Evolutionary conservation across 2,113 vertebrate species (phyloP), one percentile per base, ranked within the genome.

Genomic region (Rhynchopsitta pachyrhyncha): DNA sequence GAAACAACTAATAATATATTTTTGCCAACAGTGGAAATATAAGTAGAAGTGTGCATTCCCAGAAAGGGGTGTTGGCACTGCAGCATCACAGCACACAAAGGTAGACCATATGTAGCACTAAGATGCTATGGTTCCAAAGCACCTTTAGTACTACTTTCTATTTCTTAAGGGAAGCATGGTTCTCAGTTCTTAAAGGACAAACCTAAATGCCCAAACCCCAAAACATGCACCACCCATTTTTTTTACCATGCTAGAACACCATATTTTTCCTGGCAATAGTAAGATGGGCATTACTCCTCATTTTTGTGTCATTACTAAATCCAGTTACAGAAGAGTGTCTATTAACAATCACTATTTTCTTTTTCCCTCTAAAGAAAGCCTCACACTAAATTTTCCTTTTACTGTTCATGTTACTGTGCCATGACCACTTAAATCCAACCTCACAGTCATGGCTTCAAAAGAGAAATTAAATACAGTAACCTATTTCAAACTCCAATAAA

Each of bases 151-250:
- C 11, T 55, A n/a, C 23, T 41, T 70, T 13, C 8, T n/a, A 23
- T 4, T 88, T 68, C 11, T 20, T 37, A 83, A 55, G 11, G 15
- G 78, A 81, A 59, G 7, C 3, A 78, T 18, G 0, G 17, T 17
- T 35, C 62, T 83, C 47, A 3, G 9, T 10, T 82, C 13, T 60
- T 64, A 1, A 63, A 47, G 22, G 57, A 59, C 57, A 35, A 49
- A 29, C 5, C 3, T 14, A 8, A 2, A 2, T 3, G 29, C 11
- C 46, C 6, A 62, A 83, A 55, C 2, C 7, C 24, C 29, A 18
- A 66, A 42, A 29, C 18, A 31, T 8, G 15, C 8, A 27, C 11
- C 9, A 67, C 29, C 20, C 9, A 9, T 64, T 4, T 2, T 29
- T 57, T 62, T 57, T 28, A 82, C 22, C 18, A 46, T 7, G 9